Evolutionary conservation across 2,797 vertebrate genomes (phyloP).

Genomic region (Graptemys geographica): DNA sequence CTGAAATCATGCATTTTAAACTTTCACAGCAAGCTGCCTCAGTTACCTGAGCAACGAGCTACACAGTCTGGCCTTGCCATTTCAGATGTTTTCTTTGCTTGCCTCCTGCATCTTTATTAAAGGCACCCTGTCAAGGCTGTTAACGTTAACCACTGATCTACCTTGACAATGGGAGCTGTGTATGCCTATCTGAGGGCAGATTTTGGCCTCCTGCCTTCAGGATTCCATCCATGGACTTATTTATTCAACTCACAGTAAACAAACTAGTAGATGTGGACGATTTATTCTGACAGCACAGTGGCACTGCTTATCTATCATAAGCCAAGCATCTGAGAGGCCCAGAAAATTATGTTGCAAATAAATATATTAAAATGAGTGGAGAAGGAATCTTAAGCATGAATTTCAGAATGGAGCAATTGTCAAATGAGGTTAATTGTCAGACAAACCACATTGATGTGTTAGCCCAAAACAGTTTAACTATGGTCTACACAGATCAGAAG

Average conservation of each 20-base stretch:
- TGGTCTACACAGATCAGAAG: no score
- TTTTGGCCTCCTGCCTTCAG: background rate
- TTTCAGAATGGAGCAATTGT: background rate
- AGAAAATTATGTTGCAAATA: background rate
- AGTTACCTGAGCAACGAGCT: background rate
- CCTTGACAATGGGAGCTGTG: slow-evolving; percentile 41
- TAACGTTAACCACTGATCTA: slow-evolving; percentile 24
- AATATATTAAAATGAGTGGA: accelerated
- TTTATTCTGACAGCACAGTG: background rate
- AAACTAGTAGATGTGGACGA: accelerated
- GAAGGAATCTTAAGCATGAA: background rate
- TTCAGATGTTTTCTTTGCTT: slow-evolving; percentile 37
- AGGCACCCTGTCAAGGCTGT: background rate
- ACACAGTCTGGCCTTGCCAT: background rate
- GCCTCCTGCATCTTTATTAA: slow-evolving; percentile 43
- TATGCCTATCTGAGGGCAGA: slow-evolving; percentile 17
- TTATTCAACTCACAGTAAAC: background rate
- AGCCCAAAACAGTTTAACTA: no score
- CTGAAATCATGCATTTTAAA: background rate
- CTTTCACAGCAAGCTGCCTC: background rate
- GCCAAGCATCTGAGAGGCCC: background rate
- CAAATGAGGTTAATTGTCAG: background rate
- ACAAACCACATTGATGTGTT: background rate
- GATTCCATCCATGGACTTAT: background rate
- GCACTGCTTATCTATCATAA: background rate